phyloP scores from a whole-genome alignment of 2,888 invertebrate genomes.

The Torymus texanus region DNA sequence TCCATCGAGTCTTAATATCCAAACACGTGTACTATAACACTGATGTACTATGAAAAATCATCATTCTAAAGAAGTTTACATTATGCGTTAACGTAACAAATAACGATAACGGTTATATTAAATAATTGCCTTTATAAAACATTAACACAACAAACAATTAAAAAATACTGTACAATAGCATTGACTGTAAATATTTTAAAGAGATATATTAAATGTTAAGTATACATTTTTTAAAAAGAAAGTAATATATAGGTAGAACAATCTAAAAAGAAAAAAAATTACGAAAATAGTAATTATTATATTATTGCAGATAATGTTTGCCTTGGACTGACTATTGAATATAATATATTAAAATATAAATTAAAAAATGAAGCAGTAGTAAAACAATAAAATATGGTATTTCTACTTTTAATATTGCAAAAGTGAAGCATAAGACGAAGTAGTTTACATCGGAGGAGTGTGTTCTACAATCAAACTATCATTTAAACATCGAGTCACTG shows the following conservation, averaged over 20 bases:
- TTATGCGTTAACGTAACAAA: constrained; percentile 64
- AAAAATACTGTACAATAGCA: constrained; percentile 72
- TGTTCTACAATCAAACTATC: constrained; percentile 71
- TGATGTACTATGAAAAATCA: constrained; percentile 63
- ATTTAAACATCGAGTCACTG: constrained; percentile 58
- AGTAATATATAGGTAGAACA: constrained; percentile 74
- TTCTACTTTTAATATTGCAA: constrained; percentile 75
- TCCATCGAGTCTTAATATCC: constrained; percentile 46
- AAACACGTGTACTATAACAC: constrained; percentile 63
- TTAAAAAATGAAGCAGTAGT: constrained; percentile 66
- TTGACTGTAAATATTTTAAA: constrained; percentile 73
- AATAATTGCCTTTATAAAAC: constrained; percentile 74
- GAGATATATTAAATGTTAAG: constrained; percentile 73
- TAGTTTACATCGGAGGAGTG: constrained; percentile 68
- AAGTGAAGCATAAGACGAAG: constrained; percentile 66
- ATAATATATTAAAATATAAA: constrained; percentile 59
- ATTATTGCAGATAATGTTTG: constrained; percentile 74
- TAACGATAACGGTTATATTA: constrained; percentile 71
- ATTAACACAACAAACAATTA: constrained; percentile 68
- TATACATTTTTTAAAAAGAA: constrained; percentile 75
- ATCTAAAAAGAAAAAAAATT: constrained; percentile 63
- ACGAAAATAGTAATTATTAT: constrained; percentile 71
- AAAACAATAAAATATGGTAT: constrained; percentile 71
- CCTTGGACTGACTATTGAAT: constrained; percentile 74
- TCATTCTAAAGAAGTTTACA: constrained; percentile 69